phyloP scores from a whole-genome alignment of 2,888 invertebrate species.

The Xanthia icteritia region DNA sequence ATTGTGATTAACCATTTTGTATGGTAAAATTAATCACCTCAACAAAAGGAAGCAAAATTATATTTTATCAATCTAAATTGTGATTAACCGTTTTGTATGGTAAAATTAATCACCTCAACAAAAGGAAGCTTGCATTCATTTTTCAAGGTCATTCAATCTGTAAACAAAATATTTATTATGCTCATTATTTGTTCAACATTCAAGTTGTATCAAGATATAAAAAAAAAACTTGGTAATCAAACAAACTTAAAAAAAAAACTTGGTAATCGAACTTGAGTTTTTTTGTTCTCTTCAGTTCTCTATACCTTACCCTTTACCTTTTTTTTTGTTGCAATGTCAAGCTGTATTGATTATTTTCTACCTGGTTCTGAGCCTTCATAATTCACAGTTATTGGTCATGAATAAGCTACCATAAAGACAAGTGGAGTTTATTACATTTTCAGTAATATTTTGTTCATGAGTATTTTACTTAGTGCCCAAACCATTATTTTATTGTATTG shows the following conservation, averaged over 20 bases:
- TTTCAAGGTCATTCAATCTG: constrained; percentile 7
- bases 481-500: constrained; percentile 8
- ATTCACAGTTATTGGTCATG: constrained; percentile 18
- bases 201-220: neutral
- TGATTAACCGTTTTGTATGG: constrained; percentile 11
- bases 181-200: constrained; percentile 23
- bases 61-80: neutral
- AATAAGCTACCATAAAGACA: constrained; percentile 8
- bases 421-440: constrained; percentile 19
- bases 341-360: constrained; percentile 14
- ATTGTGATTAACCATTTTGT: constrained; percentile 9
- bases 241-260: constrained; percentile 4
- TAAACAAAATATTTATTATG: constrained; percentile 20
- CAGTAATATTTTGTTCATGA: neutral
- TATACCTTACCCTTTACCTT: constrained; percentile 2
- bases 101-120: constrained; percentile 3
- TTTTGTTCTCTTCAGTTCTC: constrained; percentile 5
- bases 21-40: constrained; percentile 9
- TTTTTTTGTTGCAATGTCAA: constrained; percentile 32
- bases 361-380: constrained; percentile 1
- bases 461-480: neutral
- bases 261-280: constrained; percentile 16
- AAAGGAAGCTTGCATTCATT: constrained; percentile 3
- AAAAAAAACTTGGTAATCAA: constrained; percentile 8
- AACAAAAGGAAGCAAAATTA: neutral